Evolutionary conservation across 1,140 invertebrate species (phyloP), one percentile per base, ranked within the genome.

Genomic region (Pogonomyrmex barbatus): DNA sequence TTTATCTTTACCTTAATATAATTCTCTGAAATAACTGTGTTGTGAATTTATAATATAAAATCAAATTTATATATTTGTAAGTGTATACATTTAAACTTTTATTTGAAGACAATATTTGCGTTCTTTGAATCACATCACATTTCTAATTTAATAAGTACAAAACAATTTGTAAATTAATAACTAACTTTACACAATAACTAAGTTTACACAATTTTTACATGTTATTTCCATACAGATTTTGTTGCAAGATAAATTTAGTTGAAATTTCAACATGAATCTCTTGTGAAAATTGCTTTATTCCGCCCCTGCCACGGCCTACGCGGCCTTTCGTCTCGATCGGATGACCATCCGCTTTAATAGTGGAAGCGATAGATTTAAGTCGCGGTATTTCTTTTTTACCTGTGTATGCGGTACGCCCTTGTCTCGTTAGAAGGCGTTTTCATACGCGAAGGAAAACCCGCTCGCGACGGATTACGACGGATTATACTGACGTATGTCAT

Each of bases 351-450:
- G 30, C 60, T 90, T 90, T 90, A 86, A 88, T 88, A 85, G 83
- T 65, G 56, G 36, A 75, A 78, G 56, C 77, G 76, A 79, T 78
- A 47, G 77, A 88, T 78, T 82, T 71, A 75, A 89, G 54, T 60
- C 81, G 77, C 12, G 82, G 87, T 62, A 75, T 76, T 82, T 83
- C 56, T 85, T 86, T 86, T 90, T 81, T 75, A 9, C 0, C 24
- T 50, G 36, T 24, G 56, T 6, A 30, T 60, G 58, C 85, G 77
- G 24, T 87, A 90, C 76, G 79, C 79, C 78, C 85, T 76, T 85
- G 73, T 75, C 88, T 90, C 86, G 79, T 90, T 89, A 89, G 75
- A 90, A 89, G 62, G 77, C 67, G 63, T 85, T 87, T 79, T 76
- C 70, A 71, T 71, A 39, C 52, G 42, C 73, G 70, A 73, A 77